phyloP scores from a whole-genome alignment of 2,888 invertebrate species.

The Nesidiocoris tenuis region DNA sequence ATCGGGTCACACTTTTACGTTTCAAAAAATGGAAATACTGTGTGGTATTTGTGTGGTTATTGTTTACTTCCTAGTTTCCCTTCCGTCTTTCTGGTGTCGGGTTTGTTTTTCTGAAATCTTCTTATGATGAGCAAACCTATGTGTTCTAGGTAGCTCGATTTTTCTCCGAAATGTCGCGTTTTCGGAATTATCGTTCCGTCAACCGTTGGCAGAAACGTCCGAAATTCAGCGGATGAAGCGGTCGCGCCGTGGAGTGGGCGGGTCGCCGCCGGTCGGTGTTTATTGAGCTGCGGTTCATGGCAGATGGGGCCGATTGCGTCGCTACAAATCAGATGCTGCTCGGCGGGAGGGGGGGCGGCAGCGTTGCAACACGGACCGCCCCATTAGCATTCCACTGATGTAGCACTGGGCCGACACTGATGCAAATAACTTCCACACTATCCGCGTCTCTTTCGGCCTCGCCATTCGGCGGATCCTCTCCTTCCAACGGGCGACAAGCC shows the following conservation, averaged over 20 bases:
- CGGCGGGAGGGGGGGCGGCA: constrained; percentile 33
- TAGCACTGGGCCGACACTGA: constrained; percentile 45
- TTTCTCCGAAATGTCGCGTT: no score
- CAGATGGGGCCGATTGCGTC: constrained; percentile 14
- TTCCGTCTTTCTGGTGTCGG: no score
- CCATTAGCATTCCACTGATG: constrained; percentile 48
- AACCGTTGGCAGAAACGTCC: no score
- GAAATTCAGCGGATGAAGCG: not conserved
- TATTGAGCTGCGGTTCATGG: constrained; percentile 32
- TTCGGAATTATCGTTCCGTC: no score
- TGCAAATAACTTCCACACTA: constrained; percentile 45
- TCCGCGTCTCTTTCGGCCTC: not conserved
- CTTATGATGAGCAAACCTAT: no score
- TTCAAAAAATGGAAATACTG: no score
- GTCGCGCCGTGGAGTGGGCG: no score
- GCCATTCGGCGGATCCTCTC: not conserved
- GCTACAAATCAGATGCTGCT: constrained; percentile 38
- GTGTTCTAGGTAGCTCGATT: no score
- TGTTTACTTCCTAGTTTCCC: no score
- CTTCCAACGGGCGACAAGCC: not conserved
- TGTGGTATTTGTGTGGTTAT: no score
- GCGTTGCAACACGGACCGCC: constrained; percentile 33
- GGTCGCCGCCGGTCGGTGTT: not conserved
- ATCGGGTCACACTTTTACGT: no score
- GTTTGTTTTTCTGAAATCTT: no score